phyloP scores from a whole-genome alignment of 1,140 invertebrate species.

The Drosophila paulistorum region DNA sequence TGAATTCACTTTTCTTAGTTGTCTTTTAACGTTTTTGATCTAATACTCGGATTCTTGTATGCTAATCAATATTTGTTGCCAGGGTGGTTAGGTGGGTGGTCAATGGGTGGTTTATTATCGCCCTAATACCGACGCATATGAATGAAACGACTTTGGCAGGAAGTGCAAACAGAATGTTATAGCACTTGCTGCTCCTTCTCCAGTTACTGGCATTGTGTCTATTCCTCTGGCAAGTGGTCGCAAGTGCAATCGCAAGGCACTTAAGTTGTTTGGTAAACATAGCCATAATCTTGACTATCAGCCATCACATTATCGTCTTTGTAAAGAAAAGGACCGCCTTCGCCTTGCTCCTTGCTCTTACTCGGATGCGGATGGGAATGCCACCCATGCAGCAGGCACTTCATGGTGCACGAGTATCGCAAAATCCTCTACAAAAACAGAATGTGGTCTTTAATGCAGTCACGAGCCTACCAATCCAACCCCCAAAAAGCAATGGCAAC shows the following conservation, averaged over 20 bases:
- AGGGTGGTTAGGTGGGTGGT: background rate
- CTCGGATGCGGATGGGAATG: background rate
- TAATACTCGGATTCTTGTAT: background rate
- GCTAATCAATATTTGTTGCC: constrained; percentile 1
- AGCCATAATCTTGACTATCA: constrained; percentile 64
- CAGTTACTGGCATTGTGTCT: constrained; percentile 41
- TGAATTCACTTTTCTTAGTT: no score
- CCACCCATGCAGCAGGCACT: constrained; percentile 5
- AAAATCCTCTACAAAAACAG: background rate
- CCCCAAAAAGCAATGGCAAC: no score
- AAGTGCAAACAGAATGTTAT: constrained; percentile 45
- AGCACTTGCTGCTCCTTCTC: constrained; percentile 11
- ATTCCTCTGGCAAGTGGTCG: constrained; percentile 34
- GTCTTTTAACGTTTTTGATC: background rate
- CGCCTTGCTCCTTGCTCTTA: no score
- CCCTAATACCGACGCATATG: constrained; percentile 31
- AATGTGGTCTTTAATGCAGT: constrained; percentile 14
- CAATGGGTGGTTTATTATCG: background rate
- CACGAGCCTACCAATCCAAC: constrained; percentile 25
- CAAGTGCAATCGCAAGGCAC: constrained; percentile 69
- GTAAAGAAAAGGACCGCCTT: constrained; percentile 28
- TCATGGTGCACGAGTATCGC: background rate
- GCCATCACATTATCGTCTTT: constrained; percentile 52
- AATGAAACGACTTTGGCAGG: constrained; percentile 50
- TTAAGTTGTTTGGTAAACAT: constrained; percentile 66